Evolutionary conservation across 1,140 invertebrate genomes (phyloP), one percentile per base, ranked within the genome.

Genomic region (Stenopsyche tienmushanensis): DNA sequence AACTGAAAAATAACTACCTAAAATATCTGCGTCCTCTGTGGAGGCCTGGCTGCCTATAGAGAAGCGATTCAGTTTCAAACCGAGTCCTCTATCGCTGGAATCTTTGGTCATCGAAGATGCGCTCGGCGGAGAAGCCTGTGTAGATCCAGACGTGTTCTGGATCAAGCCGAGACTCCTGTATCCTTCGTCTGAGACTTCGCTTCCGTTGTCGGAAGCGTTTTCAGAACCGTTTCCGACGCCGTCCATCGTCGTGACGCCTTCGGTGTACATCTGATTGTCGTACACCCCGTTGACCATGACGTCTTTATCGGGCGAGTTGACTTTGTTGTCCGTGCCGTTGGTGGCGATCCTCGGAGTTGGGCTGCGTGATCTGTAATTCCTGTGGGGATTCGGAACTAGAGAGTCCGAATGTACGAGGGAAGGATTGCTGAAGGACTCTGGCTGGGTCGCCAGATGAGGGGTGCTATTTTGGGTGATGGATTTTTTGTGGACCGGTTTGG

Each of bases 141-240:
- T 75, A 3, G 76, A 80, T 58, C 71, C 78, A 20, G 82, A 78
- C 15, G 59, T 75, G 18, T 81, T 79, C 62, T 86, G 87, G 24
- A 89, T 83, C 21, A 89, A 81, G 5, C 89, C 89, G 67, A 92
- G 76, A 72, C 90, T 92, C 72, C 90, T 84, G 73, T 94, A 94
- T 2, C 91, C 91, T 73, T 93, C 91, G 76, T 94, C 91, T 42
- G 90, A 92, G 17, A 93, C 89, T 74, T 93, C 91, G 60, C 90
- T 92, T 1, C 90, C 89, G 69, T 91, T 92, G 75, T 93, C 91
- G 62, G 89, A 90, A 63, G 90, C 86, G 49, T 86, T 82, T 62
- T 84, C 81, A 42, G 78, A 77, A 54, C 78, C 75, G 53, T 71
- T 65, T 10, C 65, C 77, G 8, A 73, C 76, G 15, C 78, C 75